Percentiles rank a stretch among this genome's conserved stretches.
Conservation (phyloP, 2,888 invertebrate species). For the Diarsia brunnea region DNA sequence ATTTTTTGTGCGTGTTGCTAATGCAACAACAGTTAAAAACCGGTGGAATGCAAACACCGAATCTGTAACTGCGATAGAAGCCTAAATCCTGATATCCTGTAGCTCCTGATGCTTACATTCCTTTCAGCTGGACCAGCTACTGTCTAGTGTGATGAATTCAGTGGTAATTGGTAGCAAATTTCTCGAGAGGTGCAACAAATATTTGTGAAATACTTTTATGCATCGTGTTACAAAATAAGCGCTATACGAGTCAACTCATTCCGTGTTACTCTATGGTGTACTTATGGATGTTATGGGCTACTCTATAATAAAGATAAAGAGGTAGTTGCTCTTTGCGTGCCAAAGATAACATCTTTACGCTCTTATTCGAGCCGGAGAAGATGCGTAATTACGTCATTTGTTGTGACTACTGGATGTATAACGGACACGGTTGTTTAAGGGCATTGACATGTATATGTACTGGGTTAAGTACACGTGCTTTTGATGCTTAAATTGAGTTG, state of each 20-base stretch:
- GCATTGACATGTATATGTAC: slow-evolving; percentile 34
- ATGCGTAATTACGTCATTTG: slow-evolving; percentile 40
- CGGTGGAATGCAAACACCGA: neutral
- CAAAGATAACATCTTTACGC: slow-evolving; percentile 53
- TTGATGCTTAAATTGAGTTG: neutral
- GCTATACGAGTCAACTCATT: neutral
- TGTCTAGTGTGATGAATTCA: neutral
- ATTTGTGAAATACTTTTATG: neutral
- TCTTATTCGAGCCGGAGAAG: slow-evolving; percentile 50
- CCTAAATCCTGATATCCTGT: too few species aligned
- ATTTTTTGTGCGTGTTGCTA: too few species aligned
- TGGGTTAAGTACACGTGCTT: neutral
- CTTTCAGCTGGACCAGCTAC: neutral
- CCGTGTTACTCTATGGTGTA: neutral
- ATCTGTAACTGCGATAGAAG: neutral
- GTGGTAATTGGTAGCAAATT: neutral
- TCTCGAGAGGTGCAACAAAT: neutral
- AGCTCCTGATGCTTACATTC: neutral
- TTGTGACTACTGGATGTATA: slow-evolving; percentile 34
- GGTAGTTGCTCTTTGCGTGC: slow-evolving; percentile 7
- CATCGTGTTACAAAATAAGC: neutral
- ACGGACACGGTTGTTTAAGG: slow-evolving; percentile 15
- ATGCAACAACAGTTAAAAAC: neutral
- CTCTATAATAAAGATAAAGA: slow-evolving; percentile 17
- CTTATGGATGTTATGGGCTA: slow-evolving; percentile 2